These are phyloP conservation scores for Schlechtendalia chinensis DNA, from an alignment of 1,140 invertebrate species.

Conservation along the genomic window DNA sequence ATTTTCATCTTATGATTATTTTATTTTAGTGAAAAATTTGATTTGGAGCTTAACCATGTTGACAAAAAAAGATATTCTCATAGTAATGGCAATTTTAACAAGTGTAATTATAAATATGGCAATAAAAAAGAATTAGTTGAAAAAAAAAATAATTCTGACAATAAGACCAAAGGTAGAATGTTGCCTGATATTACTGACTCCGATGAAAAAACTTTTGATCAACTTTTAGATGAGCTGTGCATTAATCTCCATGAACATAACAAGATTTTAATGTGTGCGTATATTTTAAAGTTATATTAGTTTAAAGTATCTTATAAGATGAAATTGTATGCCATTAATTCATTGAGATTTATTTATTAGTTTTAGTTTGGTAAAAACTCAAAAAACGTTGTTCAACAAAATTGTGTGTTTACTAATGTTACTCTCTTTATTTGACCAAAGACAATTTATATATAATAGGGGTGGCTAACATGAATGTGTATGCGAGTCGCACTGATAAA, in stretches of 20 bases:
- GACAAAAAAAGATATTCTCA: slow-evolving; percentile 16
- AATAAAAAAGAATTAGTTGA: slow-evolving; percentile 16
- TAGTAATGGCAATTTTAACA: background rate
- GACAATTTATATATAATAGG: too few species aligned
- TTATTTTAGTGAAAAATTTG: background rate
- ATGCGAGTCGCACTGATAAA: too few species aligned
- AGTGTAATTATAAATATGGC: slow-evolving; percentile 22
- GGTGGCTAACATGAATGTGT: too few species aligned
- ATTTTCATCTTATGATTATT: background rate
- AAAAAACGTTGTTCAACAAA: too few species aligned
- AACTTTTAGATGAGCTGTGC: slow-evolving; percentile 16
- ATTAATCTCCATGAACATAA: slow-evolving; percentile 39
- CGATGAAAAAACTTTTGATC: background rate
- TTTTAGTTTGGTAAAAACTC: too few species aligned
- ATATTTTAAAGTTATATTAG: background rate
- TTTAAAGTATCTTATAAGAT: too few species aligned
- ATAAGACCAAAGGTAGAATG: slow-evolving; percentile 4
- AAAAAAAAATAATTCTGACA: background rate
- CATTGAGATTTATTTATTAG: too few species aligned
- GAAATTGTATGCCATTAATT: too few species aligned
- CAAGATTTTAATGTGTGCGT: slow-evolving; percentile 40
- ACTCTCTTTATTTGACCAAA: too few species aligned
- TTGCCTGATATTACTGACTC: slow-evolving; percentile 3
- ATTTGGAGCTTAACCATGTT: slow-evolving; percentile 24
- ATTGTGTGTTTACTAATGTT: too few species aligned